phyloP scores from a whole-genome alignment of 2,888 invertebrate species.

The Venusia cambrica region DNA sequence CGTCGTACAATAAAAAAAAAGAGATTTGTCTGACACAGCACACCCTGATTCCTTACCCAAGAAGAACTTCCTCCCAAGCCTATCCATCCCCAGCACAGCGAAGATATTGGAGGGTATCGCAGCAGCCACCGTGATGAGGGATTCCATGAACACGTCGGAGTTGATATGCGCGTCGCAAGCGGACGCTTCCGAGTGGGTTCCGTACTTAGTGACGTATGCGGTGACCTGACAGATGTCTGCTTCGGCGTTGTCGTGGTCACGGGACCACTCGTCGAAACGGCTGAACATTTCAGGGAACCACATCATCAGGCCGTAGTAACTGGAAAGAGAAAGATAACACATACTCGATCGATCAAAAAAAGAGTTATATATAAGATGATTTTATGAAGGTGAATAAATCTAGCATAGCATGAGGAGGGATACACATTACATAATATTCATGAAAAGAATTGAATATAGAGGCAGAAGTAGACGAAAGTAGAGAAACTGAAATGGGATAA shows the following conservation, averaged over 20 bases:
- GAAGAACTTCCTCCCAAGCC: conserved; percentile 91
- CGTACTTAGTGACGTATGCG: conserved; percentile 85
- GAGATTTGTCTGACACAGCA: too few relatives aligned
- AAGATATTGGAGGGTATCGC: conserved; percentile 92
- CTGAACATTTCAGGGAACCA: conserved; percentile 98
- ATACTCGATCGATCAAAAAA: too few relatives aligned
- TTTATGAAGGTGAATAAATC: too few relatives aligned
- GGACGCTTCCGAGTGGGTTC: conserved; percentile 78
- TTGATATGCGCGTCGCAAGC: conserved; percentile 87
- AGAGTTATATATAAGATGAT: too few relatives aligned
- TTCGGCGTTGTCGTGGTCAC: conserved; percentile 83
- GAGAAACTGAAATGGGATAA: too few relatives aligned
- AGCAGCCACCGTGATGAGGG: conserved; percentile 91
- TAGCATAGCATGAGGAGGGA: too few relatives aligned
- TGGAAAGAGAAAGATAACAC: conserved; percentile 43
- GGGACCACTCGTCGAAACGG: conserved; percentile 91
- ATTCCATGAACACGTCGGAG: conserved; percentile 91
- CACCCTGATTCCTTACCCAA: conserved; percentile 77
- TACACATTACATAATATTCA: too few relatives aligned
- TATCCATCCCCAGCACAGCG: conserved; percentile 91
- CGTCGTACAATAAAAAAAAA: too few relatives aligned
- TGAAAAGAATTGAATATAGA: too few relatives aligned
- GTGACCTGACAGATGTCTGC: conserved; percentile 90
- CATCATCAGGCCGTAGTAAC: conserved; percentile 97
- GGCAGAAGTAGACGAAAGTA: too few relatives aligned